Percentiles rank a stretch among this genome's conserved stretches.
These are phyloP conservation scores for Montipora sp. DNA, from an alignment of 64 coral and sea anemone species.

Conservation along the genomic window DNA sequence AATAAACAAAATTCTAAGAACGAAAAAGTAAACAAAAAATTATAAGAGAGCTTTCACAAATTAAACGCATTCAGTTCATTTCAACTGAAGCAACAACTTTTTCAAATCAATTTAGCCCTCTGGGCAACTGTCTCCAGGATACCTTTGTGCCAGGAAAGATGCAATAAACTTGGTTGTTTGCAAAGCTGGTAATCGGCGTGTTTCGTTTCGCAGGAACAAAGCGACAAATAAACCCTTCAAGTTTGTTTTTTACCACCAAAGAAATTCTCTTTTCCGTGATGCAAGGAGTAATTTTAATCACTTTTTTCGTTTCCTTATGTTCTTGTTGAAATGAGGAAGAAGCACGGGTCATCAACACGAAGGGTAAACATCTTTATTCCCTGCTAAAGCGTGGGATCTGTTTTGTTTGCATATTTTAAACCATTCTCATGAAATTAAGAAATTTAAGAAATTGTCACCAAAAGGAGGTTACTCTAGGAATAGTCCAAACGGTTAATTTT, in stretches of 20 bases:
- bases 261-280: background rate
- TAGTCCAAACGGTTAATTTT: background rate
- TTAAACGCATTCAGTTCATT: background rate
- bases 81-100: background rate
- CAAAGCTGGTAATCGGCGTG: conserved; percentile 13
- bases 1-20: background rate
- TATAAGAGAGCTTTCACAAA: no score
- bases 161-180: conserved; percentile 11
- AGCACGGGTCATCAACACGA: no score
- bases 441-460: no score
- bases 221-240: background rate
- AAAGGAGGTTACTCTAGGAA: background rate
- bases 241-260: background rate
- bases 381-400: no score
- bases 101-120: background rate
- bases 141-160: conserved; percentile 1
- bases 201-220: conserved; percentile 19
- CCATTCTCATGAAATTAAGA: no score
- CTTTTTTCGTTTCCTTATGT: background rate
- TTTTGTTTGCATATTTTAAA: no score
- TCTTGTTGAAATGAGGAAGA: background rate
- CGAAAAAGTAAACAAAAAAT: no score
- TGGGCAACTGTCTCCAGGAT: background rate
- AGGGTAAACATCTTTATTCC: no score
- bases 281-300: conserved; percentile 3